Evolutionary conservation across 2,888 invertebrate species (phyloP).

Genomic region (Hemicrepidius hirtus): DNA sequence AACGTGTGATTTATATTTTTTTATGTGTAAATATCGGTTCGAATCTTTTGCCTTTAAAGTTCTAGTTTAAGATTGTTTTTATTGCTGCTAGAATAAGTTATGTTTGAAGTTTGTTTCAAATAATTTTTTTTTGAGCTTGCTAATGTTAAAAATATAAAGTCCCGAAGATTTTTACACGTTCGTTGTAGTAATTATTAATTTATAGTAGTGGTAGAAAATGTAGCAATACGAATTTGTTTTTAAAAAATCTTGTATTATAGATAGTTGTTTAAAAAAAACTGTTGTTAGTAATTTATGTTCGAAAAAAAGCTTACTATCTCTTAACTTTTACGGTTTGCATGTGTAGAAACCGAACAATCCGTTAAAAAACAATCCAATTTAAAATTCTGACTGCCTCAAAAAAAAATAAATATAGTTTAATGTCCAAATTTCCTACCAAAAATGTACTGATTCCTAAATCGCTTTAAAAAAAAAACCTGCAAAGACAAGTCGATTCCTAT

Average conservation of each 20-base stretch:
- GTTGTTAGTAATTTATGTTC: conserved; percentile 2
- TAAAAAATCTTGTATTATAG: not conserved
- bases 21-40: conserved; percentile 6
- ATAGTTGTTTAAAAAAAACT: conserved; percentile 1
- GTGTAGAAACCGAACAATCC: conserved; percentile 11
- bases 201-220: not conserved
- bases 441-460: too few relatives aligned
- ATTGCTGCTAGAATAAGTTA: too few relatives aligned
- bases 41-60: not conserved
- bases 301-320: not conserved
- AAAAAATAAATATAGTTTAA: not conserved
- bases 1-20: not conserved
- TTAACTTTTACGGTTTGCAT: not conserved
- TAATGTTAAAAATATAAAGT: not conserved
- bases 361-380: conserved; percentile 1
- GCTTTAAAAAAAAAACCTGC: too few relatives aligned
- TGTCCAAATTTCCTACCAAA: not conserved
- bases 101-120: not conserved
- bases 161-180: conserved; percentile 8
- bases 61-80: too few relatives aligned
- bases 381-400: not conserved
- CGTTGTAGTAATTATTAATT: not conserved
- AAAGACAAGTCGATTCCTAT: conserved; percentile 1
- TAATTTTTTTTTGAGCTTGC: conserved; percentile 7
- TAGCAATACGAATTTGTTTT: conserved; percentile 8